Conservation (phyloP, 2,888 invertebrate genomes). For the Macrophya alboannulata region DNA sequence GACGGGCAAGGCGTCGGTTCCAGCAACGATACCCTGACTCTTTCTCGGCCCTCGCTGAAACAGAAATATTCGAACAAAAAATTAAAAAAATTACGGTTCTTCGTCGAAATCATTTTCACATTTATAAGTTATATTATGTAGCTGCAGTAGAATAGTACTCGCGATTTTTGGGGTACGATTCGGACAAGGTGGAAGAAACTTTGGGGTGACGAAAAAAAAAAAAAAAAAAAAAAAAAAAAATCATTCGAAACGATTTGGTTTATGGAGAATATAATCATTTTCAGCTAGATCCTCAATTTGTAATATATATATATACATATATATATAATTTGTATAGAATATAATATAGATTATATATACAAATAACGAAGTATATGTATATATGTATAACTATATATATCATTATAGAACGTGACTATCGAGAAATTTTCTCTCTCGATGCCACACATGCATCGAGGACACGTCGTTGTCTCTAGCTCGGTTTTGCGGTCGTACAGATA, state of each 20-base stretch:
- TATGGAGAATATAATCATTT: neutral
- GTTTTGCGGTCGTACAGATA: conserved; percentile 33
- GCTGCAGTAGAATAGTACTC: too few species aligned
- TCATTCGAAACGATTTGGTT: neutral
- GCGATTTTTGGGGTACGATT: neutral
- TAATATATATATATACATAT: neutral
- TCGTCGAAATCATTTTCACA: neutral
- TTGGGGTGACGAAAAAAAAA: neutral
- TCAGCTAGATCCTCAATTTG: neutral
- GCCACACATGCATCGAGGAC: neutral
- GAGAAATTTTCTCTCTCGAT: conserved; percentile 11
- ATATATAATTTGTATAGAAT: too few species aligned
- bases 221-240: too few species aligned
- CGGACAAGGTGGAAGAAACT: neutral
- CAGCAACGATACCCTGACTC: conserved; percentile 77
- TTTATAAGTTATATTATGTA: too few species aligned
- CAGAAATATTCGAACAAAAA: conserved; percentile 55
- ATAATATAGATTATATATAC: neutral
- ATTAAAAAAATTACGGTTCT: neutral
- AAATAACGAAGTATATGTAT: neutral
- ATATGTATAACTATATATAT: neutral
- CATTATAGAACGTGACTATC: neutral
- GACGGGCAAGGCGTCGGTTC: conserved; percentile 77
- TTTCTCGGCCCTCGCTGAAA: conserved; percentile 78
- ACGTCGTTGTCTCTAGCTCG: neutral